phyloP scores from a whole-genome alignment of 2,797 vertebrate genomes.

The Sebastes matsubarae region DNA sequence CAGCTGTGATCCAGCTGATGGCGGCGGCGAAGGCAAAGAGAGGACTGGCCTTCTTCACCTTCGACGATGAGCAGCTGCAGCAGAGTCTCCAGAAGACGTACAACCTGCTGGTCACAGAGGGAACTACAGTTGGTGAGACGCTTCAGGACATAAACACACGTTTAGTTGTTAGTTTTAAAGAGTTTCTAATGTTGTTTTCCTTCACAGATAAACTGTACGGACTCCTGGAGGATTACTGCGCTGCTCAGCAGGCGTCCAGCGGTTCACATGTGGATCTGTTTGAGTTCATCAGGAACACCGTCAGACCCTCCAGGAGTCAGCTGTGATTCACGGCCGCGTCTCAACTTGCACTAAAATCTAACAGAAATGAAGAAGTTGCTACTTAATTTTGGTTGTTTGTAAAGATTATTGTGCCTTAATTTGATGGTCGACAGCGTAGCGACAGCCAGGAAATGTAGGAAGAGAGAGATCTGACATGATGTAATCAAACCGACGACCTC shows the following conservation, averaged over 20 bases:
- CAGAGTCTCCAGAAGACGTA: conserved; percentile 37
- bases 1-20: conserved; percentile 84
- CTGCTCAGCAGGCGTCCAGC: accelerated
- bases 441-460: background rate
- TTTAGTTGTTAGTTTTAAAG: background rate
- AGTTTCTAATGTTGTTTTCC: accelerated
- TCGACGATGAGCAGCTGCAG: conserved; percentile 22
- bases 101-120: conserved; percentile 45
- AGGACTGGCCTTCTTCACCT: conserved; percentile 80
- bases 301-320: background rate
- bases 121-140: conserved; percentile 70
- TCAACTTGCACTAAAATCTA: background rate
- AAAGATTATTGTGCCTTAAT: background rate
- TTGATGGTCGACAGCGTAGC: background rate
- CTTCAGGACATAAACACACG: accelerated
- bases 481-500: no score
- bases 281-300: conserved; percentile 22
- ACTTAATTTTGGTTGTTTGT: background rate
- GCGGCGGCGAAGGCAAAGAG: conserved; percentile 67
- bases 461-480: no score
- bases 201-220: conserved; percentile 58
- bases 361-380: background rate
- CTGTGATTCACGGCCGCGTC: conserved; percentile 24
- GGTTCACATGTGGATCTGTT: conserved; percentile 35
- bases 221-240: conserved; percentile 55